A percentile compares a stretch with the other conserved stretches of the same genome.
Conservation (phyloP, 1,140 invertebrate species). For the Drosophila bifasciata region DNA sequence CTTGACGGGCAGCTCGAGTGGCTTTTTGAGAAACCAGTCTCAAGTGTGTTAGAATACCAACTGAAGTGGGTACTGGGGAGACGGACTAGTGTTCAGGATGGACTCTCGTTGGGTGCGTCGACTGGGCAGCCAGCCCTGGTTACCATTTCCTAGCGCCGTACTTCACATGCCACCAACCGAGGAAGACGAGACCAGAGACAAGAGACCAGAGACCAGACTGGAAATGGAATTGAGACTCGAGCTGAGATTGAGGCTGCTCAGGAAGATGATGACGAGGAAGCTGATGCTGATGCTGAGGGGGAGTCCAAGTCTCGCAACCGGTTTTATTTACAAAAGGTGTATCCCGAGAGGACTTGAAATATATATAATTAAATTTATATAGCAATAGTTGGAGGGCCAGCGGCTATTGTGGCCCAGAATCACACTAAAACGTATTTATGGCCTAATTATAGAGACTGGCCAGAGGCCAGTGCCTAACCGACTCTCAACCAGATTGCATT, state of each 20-base stretch:
- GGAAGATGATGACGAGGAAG: no score
- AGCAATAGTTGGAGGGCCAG: constrained; percentile 29
- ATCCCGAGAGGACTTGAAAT: constrained; percentile 41
- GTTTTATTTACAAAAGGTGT: constrained; percentile 57
- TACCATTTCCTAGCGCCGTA: constrained; percentile 70
- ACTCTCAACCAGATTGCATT: constrained; percentile 41
- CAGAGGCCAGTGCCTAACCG: constrained; percentile 13
- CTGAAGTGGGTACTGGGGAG: constrained; percentile 59
- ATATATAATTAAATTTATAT: constrained; percentile 66
- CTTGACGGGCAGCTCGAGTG: constrained; percentile 76
- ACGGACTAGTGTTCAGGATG: constrained; percentile 15
- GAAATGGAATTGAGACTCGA: constrained; percentile 49
- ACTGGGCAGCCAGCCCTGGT: constrained; percentile 15
- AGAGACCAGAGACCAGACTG: constrained; percentile 14
- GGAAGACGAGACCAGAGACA: constrained; percentile 17
- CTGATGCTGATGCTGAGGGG: no score
- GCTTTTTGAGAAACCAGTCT: constrained; percentile 81
- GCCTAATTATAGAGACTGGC: constrained; percentile 59
- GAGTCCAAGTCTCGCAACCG: no score
- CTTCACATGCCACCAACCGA: constrained; percentile 50
- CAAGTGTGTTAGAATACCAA: constrained; percentile 72
- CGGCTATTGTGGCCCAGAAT: constrained; percentile 29
- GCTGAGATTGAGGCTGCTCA: constrained; percentile 33
- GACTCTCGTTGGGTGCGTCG: constrained; percentile 26
- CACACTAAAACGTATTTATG: constrained; percentile 52